Evolutionary conservation across 2,113 vertebrate species (phyloP).

Genomic region (Tor tambroides): DNA sequence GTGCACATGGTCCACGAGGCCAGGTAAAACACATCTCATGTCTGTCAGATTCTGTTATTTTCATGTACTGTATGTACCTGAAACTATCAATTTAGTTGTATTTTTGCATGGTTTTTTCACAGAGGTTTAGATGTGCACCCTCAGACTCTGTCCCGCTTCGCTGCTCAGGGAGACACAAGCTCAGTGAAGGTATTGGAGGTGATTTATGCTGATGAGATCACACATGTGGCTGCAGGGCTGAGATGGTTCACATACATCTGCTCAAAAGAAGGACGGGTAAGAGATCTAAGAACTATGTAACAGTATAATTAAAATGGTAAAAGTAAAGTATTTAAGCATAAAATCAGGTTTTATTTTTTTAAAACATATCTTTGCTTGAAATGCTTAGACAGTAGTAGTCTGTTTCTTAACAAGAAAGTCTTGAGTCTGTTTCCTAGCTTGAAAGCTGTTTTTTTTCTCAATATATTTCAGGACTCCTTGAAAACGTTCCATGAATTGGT

Average conservation of each 20-base stretch:
- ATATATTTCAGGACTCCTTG: conserved; percentile 63
- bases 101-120: not conserved
- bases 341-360: too few species aligned
- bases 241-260: conserved; percentile 74
- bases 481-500: conserved; percentile 71
- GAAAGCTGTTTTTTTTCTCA: too few species aligned
- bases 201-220: conserved; percentile 72
- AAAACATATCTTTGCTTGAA: too few species aligned
- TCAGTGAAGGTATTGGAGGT: conserved; percentile 69
- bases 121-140: conserved; percentile 70
- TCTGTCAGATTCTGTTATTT: not conserved
- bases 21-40: conserved; percentile 54
- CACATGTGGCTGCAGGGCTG: conserved; percentile 71
- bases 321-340: too few species aligned
- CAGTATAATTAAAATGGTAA: too few species aligned
- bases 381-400: not conserved
- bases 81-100: not conserved
- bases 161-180: conserved; percentile 62
- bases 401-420: not conserved
- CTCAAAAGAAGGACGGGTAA: conserved; percentile 63
- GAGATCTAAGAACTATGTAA: not conserved
- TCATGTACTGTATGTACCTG: not conserved
- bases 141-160: conserved; percentile 69
- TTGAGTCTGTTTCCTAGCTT: not conserved
- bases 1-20: conserved; percentile 76